A percentile compares a stretch with the other conserved stretches of the same genome.
Conservation (phyloP, 1,140 invertebrate species). For the Calephelis virginiensis region DNA sequence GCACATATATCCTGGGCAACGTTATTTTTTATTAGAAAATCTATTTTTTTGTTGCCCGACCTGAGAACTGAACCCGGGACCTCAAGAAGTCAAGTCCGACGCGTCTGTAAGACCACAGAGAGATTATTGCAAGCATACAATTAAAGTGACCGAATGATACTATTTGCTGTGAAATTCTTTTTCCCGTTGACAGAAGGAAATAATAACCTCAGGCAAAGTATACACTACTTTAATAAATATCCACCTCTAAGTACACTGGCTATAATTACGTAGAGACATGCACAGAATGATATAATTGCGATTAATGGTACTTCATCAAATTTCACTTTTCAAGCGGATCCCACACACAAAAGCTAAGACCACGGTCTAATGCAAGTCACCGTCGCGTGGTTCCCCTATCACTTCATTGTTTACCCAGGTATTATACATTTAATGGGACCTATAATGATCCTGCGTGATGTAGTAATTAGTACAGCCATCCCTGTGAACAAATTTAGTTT, state of each 20-base stretch:
- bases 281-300: slow-evolving; percentile 28
- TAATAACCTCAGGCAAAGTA: background rate
- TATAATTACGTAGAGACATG: slow-evolving; percentile 22
- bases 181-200: background rate
- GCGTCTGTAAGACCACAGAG: too few relatives aligned
- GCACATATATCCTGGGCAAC: too few relatives aligned
- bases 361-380: slow-evolving; percentile 50
- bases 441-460: slow-evolving; percentile 50
- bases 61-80: too few relatives aligned
- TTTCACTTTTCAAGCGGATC: slow-evolving; percentile 52
- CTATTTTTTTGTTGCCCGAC: too few relatives aligned
- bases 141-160: background rate
- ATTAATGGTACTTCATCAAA: slow-evolving; percentile 50
- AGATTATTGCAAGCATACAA: too few relatives aligned
- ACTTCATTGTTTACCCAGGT: slow-evolving; percentile 56
- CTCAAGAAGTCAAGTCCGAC: too few relatives aligned
- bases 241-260: slow-evolving; percentile 9
- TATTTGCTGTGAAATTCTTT: background rate
- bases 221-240: slow-evolving; percentile 16
- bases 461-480: slow-evolving; percentile 48
- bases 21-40: too few relatives aligned
- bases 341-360: slow-evolving; percentile 42
- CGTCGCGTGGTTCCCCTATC: slow-evolving; percentile 61
- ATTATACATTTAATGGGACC: slow-evolving; percentile 60
- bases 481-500: slow-evolving; percentile 22